phyloP scores from a whole-genome alignment of 2,888 invertebrate species.

The Ichneumon xanthorius region DNA sequence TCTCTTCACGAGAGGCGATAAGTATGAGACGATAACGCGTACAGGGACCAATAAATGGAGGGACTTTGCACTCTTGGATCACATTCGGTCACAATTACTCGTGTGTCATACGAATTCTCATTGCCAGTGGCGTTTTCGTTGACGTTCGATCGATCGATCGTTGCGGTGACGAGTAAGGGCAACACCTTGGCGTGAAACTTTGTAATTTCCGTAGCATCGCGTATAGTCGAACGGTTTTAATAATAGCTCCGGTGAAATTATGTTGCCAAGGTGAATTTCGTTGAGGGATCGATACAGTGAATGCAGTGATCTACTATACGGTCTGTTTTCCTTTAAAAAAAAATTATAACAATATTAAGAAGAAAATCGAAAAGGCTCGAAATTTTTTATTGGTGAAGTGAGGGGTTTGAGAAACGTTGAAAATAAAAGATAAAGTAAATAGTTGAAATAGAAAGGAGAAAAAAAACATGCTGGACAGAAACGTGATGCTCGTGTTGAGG shows the following conservation, averaged over 20 bases:
- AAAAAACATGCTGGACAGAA: conserved; percentile 77
- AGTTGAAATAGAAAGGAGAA: background rate
- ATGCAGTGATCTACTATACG: conserved; percentile 31
- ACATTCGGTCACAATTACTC: conserved; percentile 73
- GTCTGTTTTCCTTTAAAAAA: background rate
- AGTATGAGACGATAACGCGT: conserved; percentile 71
- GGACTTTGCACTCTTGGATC: conserved; percentile 77
- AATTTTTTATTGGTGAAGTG: background rate
- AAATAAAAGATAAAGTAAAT: conserved; percentile 11
- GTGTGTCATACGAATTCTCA: conserved; percentile 60
- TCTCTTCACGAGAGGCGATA: conserved; percentile 70
- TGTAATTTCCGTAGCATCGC: background rate
- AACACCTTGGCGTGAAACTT: conserved; percentile 14
- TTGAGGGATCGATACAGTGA: conserved; percentile 37
- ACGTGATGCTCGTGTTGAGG: conserved; percentile 77
- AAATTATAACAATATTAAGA: no score
- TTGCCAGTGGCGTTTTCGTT: conserved; percentile 39
- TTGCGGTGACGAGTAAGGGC: conserved; percentile 68
- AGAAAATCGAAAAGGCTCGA: no score
- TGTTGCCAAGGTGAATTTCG: conserved; percentile 37
- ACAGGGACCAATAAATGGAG: conserved; percentile 79
- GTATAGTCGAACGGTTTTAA: conserved; percentile 18
- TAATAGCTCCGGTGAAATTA: background rate
- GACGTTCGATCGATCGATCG: conserved; percentile 58
- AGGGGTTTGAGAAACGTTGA: background rate